These are phyloP conservation scores for Calyptomena viridis DNA, from an alignment of 2,113 vertebrate species.

Conservation along the genomic window DNA sequence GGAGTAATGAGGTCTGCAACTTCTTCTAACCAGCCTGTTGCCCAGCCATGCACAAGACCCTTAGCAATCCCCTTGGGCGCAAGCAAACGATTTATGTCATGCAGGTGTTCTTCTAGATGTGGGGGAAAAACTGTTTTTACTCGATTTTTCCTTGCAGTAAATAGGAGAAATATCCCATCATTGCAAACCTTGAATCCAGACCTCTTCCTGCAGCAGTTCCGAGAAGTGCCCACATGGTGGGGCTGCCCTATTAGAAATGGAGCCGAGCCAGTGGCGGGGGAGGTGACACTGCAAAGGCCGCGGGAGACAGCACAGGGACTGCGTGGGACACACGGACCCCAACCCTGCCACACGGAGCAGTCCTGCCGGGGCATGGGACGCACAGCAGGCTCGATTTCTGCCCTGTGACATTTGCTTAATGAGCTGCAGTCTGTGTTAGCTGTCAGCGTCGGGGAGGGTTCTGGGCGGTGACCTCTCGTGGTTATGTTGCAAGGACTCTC, in stretches of 20 bases:
- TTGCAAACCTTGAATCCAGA: background rate
- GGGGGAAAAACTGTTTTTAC: background rate
- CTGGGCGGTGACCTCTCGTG: background rate
- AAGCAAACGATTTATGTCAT: background rate
- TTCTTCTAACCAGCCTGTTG: background rate
- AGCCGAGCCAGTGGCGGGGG: background rate
- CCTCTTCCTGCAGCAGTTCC: background rate
- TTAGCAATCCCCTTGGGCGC: background rate
- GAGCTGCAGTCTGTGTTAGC: background rate
- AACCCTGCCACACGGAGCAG: background rate
- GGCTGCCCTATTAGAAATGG: background rate
- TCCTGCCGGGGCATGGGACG: background rate
- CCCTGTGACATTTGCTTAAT: background rate
- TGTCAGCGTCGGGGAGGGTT: background rate
- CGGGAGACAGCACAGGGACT: background rate
- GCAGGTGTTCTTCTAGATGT: background rate
- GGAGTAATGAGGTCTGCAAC: background rate
- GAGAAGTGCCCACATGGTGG: background rate
- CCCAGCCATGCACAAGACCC: background rate
- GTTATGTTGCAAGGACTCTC: background rate
- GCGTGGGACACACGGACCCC: background rate
- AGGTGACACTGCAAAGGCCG: background rate
- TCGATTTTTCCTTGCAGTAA: background rate
- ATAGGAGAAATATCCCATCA: rapidly evolving
- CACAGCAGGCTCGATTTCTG: background rate